A percentile compares a stretch with the other conserved stretches of the same genome.
Evolutionary conservation across 92 coral and sea anemone genomes (phyloP).

Genomic region (Phenganax stokvisi): DNA sequence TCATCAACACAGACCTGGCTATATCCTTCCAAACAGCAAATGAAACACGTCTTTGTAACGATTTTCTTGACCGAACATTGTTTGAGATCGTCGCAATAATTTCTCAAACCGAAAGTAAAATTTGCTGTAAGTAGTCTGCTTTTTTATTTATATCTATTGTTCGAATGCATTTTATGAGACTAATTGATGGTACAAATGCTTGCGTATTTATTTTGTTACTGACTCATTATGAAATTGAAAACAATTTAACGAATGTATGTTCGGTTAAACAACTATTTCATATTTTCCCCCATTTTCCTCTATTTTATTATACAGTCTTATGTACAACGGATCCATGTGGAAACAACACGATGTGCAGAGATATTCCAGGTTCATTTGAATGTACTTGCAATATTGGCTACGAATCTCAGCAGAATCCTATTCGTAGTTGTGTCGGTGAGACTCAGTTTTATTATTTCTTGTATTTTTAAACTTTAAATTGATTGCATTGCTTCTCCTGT

Average conservation of each 20-base stretch:
- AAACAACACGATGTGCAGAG: neutral
- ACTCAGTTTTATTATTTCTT: neutral
- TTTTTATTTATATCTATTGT: too few relatives aligned
- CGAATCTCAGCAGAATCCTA: too few relatives aligned
- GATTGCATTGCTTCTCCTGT: neutral
- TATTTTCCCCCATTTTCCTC: neutral
- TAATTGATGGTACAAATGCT: too few relatives aligned
- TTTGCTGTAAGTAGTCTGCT: constrained; percentile 24
- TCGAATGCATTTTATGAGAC: too few relatives aligned
- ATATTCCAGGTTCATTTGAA: neutral
- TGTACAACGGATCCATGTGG: neutral
- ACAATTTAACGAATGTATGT: too few relatives aligned
- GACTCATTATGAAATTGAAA: too few relatives aligned
- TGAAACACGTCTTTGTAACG: constrained; percentile 32
- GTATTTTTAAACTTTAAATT: neutral
- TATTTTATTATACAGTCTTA: neutral
- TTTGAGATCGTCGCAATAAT: constrained; percentile 7
- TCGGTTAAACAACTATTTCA: neutral
- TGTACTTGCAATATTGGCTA: neutral
- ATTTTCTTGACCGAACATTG: constrained; percentile 26
- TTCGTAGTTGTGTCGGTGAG: constrained; percentile 7
- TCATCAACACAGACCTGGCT: constrained; percentile 22
- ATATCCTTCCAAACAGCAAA: constrained; percentile 25
- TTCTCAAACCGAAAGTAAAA: neutral
- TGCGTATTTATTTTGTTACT: too few relatives aligned